Evolutionary conservation across 1,140 invertebrate species (phyloP), one percentile per base, ranked within the genome.

Genomic region (Belonocnema kinseyi): DNA sequence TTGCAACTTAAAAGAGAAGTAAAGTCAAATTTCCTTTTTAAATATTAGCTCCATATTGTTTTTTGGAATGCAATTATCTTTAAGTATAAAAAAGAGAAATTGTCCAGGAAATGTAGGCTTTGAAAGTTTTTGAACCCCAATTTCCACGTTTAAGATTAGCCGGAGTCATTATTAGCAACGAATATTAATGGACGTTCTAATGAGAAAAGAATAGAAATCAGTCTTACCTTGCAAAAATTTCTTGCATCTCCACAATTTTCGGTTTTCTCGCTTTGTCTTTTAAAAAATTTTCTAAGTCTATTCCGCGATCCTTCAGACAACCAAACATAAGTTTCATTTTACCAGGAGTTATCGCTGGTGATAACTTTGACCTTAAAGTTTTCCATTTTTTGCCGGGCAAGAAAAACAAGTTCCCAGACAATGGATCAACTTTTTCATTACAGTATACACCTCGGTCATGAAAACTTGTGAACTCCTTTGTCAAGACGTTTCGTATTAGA

Each of bases 251-350:
- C 12, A 85, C 58, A 52, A 73, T 7, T 12, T 81, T 46, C 21
- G 19, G 40, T 10, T 52, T 70, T 3, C 83, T 80, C 5, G 91
- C 87, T 8, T 77, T 77, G 0, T 16, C 78, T 40, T 51, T 66
- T 61, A 87, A 72, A 26, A 61, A 83, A 10, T 87, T 78, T 4
- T 85, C 77, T 50, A 93, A 72, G 17, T 81, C 77, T 26, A 91
- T 86, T 3, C 89, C 89, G 66, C 90, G 88, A 51, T 92, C 87
- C 16, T 90, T 84, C 3, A 93, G 81, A 0, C 92, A 87, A 3
- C 79, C 78, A 13, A 93, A 93, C 92, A 94, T 93, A 0, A 80
- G 82, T 81, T 93, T 94, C 12, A 94, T 86, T 85, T 93, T 94
- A 5, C 90, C 91, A 0, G 93, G 90, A 0, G 93, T 93, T 79